Conservation (phyloP, 2,113 vertebrate species). For the Menidia beryllina region DNA sequence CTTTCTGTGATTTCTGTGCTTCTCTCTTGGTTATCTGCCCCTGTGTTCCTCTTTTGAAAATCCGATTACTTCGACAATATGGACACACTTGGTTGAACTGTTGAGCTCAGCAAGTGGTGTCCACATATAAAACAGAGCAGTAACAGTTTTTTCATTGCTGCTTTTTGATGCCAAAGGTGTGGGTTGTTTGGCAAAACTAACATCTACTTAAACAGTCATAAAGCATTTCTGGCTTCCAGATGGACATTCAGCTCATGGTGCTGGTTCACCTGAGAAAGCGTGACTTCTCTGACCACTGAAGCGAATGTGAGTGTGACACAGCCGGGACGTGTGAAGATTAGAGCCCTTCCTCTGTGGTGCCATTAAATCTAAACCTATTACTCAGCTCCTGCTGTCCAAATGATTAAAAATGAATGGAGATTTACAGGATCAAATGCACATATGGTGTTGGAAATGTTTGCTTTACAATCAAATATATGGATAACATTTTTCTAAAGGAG, state of each 20-base stretch:
- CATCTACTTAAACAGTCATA: constrained; percentile 16
- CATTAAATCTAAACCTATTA: constrained; percentile 14
- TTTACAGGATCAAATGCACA: constrained; percentile 10
- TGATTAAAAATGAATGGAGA: constrained; percentile 34
- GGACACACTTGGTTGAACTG: constrained; percentile 53
- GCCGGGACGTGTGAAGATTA: constrained; percentile 27
- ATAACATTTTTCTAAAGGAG: too few relatives aligned
- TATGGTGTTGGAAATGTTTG: constrained; percentile 3
- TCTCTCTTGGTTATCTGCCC: constrained; percentile 70
- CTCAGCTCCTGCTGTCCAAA: constrained; percentile 32
- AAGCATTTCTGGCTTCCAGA: constrained; percentile 29
- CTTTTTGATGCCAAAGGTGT: constrained; percentile 25
- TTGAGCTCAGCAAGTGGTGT: constrained; percentile 49
- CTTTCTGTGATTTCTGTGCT: constrained; percentile 72
- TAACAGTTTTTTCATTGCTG: neutral
- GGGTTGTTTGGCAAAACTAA: constrained; percentile 19
- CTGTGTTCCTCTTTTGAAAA: constrained; percentile 74
- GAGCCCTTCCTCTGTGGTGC: constrained; percentile 12
- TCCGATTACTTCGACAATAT: constrained; percentile 77
- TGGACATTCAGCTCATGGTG: constrained; percentile 25
- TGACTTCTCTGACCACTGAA: constrained; percentile 9
- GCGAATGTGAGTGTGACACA: constrained; percentile 5
- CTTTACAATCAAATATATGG: too few relatives aligned
- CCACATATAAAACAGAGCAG: constrained; percentile 33
- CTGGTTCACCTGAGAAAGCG: constrained; percentile 30